Evolutionary conservation across 2,797 vertebrate species (phyloP).

Genomic region (Sebastes ruberrimus): DNA sequence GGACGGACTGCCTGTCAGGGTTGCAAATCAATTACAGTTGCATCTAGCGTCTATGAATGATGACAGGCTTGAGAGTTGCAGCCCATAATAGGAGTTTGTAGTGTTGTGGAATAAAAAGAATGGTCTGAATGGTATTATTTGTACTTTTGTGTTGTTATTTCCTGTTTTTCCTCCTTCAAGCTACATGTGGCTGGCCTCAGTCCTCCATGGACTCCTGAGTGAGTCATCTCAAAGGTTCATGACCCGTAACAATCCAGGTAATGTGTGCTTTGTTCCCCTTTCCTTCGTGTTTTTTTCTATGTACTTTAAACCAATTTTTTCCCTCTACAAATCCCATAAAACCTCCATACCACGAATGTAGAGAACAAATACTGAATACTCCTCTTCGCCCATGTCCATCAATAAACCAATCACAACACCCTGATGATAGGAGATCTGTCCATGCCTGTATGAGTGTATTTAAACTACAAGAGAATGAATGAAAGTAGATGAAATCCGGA

Average conservation of each 20-base stretch:
- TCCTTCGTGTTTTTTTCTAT: not conserved
- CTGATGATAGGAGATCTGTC: not conserved
- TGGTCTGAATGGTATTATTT: not conserved
- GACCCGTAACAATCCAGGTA: slow-evolving; percentile 3
- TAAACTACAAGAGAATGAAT: not conserved
- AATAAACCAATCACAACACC: not conserved
- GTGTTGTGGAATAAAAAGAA: not conserved
- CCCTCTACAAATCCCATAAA: not conserved
- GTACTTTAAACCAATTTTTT: not conserved
- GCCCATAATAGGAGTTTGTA: not conserved
- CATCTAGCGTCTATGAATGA: not conserved
- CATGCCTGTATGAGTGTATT: not conserved
- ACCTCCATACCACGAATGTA: not conserved
- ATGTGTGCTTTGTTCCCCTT: not conserved
- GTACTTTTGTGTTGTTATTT: not conserved
- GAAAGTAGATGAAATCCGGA: not conserved
- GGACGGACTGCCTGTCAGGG: not conserved
- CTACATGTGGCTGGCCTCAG: not conserved
- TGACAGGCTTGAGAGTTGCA: not conserved
- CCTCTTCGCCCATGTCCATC: not conserved
- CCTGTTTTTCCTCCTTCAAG: not conserved
- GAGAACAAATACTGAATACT: not conserved
- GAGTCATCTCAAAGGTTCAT: not conserved
- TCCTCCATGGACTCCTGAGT: not conserved
- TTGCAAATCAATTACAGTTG: not conserved